A percentile compares a stretch with the other conserved stretches of the same genome.
Conservation (phyloP, 2,113 vertebrate genomes). For the Meles meles region DNA sequence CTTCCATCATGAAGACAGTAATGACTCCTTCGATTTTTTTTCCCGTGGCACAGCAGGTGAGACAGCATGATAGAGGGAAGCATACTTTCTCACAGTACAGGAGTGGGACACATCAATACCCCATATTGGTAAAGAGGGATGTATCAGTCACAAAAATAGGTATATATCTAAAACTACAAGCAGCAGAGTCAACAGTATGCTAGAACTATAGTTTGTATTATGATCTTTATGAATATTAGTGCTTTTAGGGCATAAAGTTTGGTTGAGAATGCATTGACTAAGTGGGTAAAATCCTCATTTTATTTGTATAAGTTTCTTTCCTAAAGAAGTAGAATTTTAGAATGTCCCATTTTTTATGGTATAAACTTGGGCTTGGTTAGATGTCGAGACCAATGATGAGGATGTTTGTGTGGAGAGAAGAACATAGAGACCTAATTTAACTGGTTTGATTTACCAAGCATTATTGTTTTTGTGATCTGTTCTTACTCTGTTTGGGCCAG, state of each 20-base stretch:
- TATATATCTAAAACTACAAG: background rate
- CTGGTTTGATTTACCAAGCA: background rate
- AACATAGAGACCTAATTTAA: constrained; percentile 20
- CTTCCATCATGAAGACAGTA: background rate
- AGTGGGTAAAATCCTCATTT: background rate
- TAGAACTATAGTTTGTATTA: background rate
- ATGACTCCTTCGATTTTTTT: background rate
- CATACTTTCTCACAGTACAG: background rate
- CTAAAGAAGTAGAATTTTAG: constrained; percentile 1
- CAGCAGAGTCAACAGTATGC: background rate
- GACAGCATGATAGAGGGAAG: background rate
- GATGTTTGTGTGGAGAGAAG: background rate
- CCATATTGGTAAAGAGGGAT: background rate
- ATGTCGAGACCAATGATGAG: background rate
- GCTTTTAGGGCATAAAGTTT: background rate
- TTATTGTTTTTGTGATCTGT: constrained; percentile 31
- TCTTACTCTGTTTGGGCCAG: constrained; percentile 32
- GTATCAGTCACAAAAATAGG: background rate
- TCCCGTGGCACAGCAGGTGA: background rate
- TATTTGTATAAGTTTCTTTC: background rate
- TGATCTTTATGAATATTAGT: background rate
- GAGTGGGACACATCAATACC: background rate
- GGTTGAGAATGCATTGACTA: background rate
- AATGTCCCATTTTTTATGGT: background rate
- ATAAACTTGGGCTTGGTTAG: background rate